Percentiles rank a stretch among this genome's conserved stretches.
Conservation (phyloP, 2,888 invertebrate genomes). For the Nemotelus nigrinus region DNA sequence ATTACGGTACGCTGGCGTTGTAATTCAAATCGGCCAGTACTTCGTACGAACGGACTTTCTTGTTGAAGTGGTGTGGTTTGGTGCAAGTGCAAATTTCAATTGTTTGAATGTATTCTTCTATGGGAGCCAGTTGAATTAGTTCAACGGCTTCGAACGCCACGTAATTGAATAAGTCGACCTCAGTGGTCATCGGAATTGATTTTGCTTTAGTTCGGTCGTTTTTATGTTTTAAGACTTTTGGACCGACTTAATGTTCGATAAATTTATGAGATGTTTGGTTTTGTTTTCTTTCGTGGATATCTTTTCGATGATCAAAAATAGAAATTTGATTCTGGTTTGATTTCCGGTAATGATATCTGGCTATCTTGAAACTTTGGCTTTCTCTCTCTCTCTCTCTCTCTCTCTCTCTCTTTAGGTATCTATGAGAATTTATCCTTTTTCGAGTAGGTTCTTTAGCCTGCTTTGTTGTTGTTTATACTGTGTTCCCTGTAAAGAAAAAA, state of each 20-base stretch:
- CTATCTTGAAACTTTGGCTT: not conserved
- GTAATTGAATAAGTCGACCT: constrained; percentile 60
- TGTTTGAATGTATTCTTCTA: constrained; percentile 28
- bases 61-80: constrained; percentile 37
- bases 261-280: not conserved
- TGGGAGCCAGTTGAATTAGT: constrained; percentile 51
- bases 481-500: constrained; percentile 51
- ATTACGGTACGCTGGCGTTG: constrained; percentile 48
- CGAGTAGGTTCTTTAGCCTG: constrained; percentile 23
- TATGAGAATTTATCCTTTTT: constrained; percentile 17
- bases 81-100: constrained; percentile 46
- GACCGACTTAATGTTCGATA: constrained; percentile 3
- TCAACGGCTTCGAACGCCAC: constrained; percentile 59
- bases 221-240: constrained; percentile 47
- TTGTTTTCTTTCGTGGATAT: not conserved
- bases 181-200: constrained; percentile 62
- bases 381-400: too few relatives aligned
- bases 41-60: constrained; percentile 61
- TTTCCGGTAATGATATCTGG: not conserved
- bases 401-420: too few relatives aligned
- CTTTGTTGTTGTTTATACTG: constrained; percentile 50
- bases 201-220: constrained; percentile 54
- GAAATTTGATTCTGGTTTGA: not conserved
- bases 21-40: constrained; percentile 63
- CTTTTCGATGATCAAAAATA: not conserved